Evolutionary conservation across 1,140 invertebrate genomes (phyloP).

Genomic region (Lepidurus couesii): DNA sequence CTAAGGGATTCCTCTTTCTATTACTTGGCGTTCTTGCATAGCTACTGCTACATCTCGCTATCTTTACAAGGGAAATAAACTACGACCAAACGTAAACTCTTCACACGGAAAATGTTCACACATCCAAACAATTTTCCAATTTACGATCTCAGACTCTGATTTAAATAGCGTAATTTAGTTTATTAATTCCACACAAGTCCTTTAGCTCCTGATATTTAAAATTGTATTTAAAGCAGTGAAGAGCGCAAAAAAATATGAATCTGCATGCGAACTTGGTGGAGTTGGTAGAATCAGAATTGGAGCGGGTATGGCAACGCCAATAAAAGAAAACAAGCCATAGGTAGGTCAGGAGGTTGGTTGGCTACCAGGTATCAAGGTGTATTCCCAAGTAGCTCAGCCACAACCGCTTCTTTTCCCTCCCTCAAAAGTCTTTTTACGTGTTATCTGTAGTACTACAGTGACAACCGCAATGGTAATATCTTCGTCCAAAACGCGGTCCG

Average conservation of each 20-base stretch:
- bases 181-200: too few species aligned
- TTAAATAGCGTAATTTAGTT: too few species aligned
- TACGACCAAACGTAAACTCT: not conserved
- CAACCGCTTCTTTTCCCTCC: not conserved
- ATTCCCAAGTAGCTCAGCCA: slow-evolving; percentile 18
- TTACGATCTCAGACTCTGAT: too few species aligned
- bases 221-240: too few species aligned
- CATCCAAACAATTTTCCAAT: too few species aligned
- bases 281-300: not conserved
- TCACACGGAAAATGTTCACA: too few species aligned
- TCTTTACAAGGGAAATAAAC: slow-evolving; percentile 8
- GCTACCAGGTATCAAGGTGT: not conserved
- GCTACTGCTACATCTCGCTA: slow-evolving; percentile 25
- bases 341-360: slow-evolving; percentile 17
- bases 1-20: slow-evolving; percentile 25
- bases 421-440: not conserved
- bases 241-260: too few species aligned
- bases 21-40: slow-evolving; percentile 16
- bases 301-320: not conserved
- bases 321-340: slow-evolving; percentile 2
- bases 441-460: not conserved
- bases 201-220: too few species aligned
- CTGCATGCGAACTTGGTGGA: too few species aligned
- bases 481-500: not conserved
- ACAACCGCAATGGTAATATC: not conserved